Percentiles rank a stretch among this genome's conserved stretches.
phyloP scores from a whole-genome alignment of 2,888 invertebrate genomes.

The Cephus pulcher region DNA sequence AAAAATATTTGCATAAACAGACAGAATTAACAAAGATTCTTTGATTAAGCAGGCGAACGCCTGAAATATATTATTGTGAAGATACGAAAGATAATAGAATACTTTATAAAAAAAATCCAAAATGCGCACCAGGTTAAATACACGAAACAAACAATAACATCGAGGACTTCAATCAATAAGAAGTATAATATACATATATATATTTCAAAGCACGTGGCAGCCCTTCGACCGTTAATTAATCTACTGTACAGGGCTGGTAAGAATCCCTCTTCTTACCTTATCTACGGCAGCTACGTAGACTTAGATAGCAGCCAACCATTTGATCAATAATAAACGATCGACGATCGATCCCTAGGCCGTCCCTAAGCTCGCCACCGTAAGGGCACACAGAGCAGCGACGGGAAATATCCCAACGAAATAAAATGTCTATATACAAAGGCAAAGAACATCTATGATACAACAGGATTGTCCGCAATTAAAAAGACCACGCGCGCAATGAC shows the following conservation, averaged over 20 bases:
- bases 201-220: background rate
- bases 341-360: background rate
- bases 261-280: background rate
- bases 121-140: background rate
- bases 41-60: background rate
- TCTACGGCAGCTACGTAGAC: background rate
- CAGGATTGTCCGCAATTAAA: constrained; percentile 3
- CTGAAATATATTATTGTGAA: background rate
- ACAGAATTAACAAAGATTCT: background rate
- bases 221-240: background rate
- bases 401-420: background rate
- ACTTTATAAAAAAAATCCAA: background rate
- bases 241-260: background rate
- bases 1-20: background rate
- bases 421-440: constrained; percentile 10
- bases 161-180: background rate
- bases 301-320: background rate
- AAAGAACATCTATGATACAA: constrained; percentile 4
- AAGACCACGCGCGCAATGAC: background rate
- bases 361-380: background rate
- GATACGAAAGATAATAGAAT: background rate
- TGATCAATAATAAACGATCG: background rate
- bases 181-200: background rate
- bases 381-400: background rate
- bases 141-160: background rate